Base-by-base conservation (phyloP, 2,888 invertebrate genomes). In the Meteorus cinctellus region DNA sequence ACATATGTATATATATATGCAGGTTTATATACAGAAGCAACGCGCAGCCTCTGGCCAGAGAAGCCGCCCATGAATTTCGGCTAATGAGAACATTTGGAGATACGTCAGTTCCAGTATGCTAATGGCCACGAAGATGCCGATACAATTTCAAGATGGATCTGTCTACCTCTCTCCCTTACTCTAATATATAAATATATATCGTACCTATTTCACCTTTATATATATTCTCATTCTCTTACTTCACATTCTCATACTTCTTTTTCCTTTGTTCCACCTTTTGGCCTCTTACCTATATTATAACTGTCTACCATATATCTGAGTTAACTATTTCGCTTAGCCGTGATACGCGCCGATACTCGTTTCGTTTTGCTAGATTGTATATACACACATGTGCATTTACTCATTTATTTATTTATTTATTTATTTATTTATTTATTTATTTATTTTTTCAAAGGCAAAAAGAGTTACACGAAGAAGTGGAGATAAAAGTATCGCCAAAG, bases 81-180 rank as follows among this genome's bases (percentile, higher is more conserved):
- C 89, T 89, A 89, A 89, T 89, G 89, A 89, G 89, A 89, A 89
- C 89, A 89, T 89, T 89, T 89, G 87, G 89, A 89, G 89, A 89
- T 89, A 89, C 89, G 89, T 89, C 89, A 89, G 89, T 89, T 88
- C 87, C 88, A 89, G 89, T 89, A 89, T 89, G 89, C 89, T 89
- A 89, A 89, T 89, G 88, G 88, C 88, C 87, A 88, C 88, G 88
- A 88, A 88, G 88, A 89, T 89, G 89, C 89, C 89, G 89, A 89
- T 89, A 89, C 89, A 89, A 89, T 89, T 89, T 89, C 89, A 86
- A 89, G 89, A 89, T 88, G 88, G 88, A 88, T 89, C 89, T 86
- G 84, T 86, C 85, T 81, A 80, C 77, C 78, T 81, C 81, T 65
- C 80, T 76, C 78, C 67, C 72, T 75, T 74, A 34, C 59, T 24